A percentile compares a stretch with the other conserved stretches of the same genome.
Evolutionary conservation across 2,797 vertebrate genomes (phyloP).

Genomic region (Spheniscus humboldti): DNA sequence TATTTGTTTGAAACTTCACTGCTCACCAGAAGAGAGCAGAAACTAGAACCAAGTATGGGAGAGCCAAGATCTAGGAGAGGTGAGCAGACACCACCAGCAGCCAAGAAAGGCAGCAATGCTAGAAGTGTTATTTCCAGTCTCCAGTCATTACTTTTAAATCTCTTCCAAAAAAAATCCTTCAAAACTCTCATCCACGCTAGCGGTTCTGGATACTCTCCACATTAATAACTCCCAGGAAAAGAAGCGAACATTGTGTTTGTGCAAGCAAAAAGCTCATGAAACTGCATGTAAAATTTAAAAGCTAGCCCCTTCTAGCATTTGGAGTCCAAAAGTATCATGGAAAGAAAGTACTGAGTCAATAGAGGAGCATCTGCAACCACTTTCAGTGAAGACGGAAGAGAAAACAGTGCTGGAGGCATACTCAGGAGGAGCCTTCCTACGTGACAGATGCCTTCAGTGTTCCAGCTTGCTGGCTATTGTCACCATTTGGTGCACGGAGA

Average conservation of each 20-base stretch:
- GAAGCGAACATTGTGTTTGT: neutral
- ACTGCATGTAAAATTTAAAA: neutral
- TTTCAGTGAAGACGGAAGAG: slow-evolving; percentile 22
- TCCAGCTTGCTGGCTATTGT: neutral
- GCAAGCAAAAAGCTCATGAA: slow-evolving; percentile 34
- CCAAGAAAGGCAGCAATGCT: neutral
- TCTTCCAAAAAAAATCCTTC: neutral
- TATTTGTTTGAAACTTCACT: slow-evolving; percentile 5
- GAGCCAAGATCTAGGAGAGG: slow-evolving; percentile 29
- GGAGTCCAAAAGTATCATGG: neutral
- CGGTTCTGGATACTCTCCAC: slow-evolving; percentile 7
- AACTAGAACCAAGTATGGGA: neutral
- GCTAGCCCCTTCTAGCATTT: neutral
- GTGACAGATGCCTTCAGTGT: neutral
- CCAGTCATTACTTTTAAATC: neutral
- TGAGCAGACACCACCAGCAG: slow-evolving; percentile 28
- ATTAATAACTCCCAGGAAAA: slow-evolving; percentile 3
- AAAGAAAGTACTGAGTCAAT: slow-evolving; percentile 21
- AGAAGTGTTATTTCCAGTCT: slow-evolving; percentile 26
- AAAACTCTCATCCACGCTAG: slow-evolving; percentile 9
- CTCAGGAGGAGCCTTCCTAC: neutral
- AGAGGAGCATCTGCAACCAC: slow-evolving; percentile 25
- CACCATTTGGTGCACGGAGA: neutral
- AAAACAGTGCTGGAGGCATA: neutral
- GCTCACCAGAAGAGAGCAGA: neutral